Percentiles rank a stretch among this genome's conserved stretches.
These are phyloP conservation scores for Trachythela sp. DNA, from an alignment of 64 coral and sea anemone species.

Conservation along the genomic window DNA sequence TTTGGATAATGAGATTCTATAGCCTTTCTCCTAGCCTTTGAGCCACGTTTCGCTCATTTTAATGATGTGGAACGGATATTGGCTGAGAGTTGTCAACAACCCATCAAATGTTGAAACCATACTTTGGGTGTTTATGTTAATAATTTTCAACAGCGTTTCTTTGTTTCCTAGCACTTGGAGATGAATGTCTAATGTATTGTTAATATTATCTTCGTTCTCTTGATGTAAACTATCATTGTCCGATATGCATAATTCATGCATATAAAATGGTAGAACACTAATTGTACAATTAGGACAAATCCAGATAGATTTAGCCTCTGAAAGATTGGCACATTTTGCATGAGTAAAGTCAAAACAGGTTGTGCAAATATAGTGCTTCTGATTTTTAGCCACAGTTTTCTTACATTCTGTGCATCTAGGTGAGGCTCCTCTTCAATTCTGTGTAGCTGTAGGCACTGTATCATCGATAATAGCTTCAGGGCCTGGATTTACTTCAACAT, in stretches of 20 bases:
- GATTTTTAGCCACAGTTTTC: constrained; percentile 34
- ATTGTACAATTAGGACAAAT: constrained; percentile 22
- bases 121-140: too few species aligned
- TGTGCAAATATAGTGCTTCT: constrained; percentile 7
- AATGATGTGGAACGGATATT: too few species aligned
- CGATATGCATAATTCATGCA: background rate
- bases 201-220: too few species aligned
- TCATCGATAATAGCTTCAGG: too few species aligned
- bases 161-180: too few species aligned
- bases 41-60: constrained; percentile 39
- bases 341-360: background rate
- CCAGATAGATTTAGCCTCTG: constrained; percentile 13
- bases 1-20: constrained; percentile 13
- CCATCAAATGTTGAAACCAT: too few species aligned
- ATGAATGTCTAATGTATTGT: too few species aligned
- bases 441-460: too few species aligned
- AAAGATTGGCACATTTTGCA: background rate
- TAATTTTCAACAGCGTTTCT: too few species aligned
- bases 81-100: too few species aligned
- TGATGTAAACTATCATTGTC: too few species aligned
- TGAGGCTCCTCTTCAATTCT: background rate
- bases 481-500: too few species aligned
- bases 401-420: constrained; percentile 24
- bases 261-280: constrained; percentile 14
- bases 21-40: constrained; percentile 31